Base-by-base conservation (phyloP, 64 coral and sea anemone species). In the Porites lutea region DNA sequence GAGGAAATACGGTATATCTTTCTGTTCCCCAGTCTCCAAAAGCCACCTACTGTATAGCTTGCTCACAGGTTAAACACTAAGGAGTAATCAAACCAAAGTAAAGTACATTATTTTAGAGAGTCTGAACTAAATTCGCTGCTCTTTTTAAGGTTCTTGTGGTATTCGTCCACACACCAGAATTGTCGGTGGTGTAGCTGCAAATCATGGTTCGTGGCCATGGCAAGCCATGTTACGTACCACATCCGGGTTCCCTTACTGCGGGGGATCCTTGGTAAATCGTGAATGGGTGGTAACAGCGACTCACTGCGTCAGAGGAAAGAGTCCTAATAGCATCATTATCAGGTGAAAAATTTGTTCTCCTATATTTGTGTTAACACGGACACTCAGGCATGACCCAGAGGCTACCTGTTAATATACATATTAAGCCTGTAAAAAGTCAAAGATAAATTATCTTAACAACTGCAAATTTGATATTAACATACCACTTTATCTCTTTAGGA, bases 161-260 rank as follows among this genome's bases (percentile, higher is more conserved):
- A 67, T 54, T 19, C 90, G 90, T 13, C 82, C 90, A 20, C 37
- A 51, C 10, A 68, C 69, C 14, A 44, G 90, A 3, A 92, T 92
- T 22, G 90, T 92, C 12, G 82, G 82, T 19, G 82, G 90, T 59
- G n/a, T 54, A 13, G 71, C 47, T 12, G 90, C 90, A n/a, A 76
- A 77, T 3, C 82, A n/a, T 13, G 90, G 90, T 27, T 81, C 64
- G 22, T 92, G 90, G 90, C 82, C 90, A 14, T 92, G 90, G 90
- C 81, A 86, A 59, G 82, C 50, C 37, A 69, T 75, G 81, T 49
- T 92, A 16, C 52, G 90, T 19, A 92, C 68, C 27, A 66, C 71
- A 43, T 68, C 20, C 6, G 90, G 90, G 8, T 75, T 66, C 21
- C 90, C 59, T 13, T 92, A 67, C 68, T 92, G 90, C 20, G 90